These are phyloP conservation scores for Neodiprion pinetum DNA, from an alignment of 1,140 invertebrate genomes.

Conservation along the genomic window DNA sequence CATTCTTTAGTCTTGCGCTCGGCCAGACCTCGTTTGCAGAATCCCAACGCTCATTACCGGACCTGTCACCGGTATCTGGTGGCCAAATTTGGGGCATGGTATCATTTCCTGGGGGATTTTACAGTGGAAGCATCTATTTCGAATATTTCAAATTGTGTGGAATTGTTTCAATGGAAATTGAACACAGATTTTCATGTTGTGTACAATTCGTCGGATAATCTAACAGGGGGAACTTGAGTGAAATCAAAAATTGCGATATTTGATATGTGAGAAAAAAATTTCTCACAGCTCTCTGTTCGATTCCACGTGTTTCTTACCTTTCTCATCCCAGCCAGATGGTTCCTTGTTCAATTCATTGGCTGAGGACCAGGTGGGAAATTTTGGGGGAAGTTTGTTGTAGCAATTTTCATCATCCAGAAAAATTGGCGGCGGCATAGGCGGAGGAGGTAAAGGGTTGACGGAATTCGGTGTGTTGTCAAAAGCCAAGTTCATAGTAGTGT, in stretches of 20 bases:
- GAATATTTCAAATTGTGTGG: too few species aligned
- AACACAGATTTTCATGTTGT: too few species aligned
- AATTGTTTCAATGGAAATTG: too few species aligned
- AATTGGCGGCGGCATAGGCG: conserved; percentile 67
- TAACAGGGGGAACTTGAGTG: too few species aligned
- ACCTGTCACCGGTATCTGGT: conserved; percentile 38
- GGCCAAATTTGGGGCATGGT: conserved; percentile 52
- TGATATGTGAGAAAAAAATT: too few species aligned
- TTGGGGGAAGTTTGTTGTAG: conserved; percentile 61
- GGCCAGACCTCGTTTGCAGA: conserved; percentile 48
- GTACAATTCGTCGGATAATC: too few species aligned
- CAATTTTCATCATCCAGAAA: conserved; percentile 59
- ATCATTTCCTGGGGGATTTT: conserved; percentile 43
- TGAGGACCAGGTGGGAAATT: conserved; percentile 61
- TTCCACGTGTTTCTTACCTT: conserved; percentile 37
- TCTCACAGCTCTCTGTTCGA: too few species aligned
- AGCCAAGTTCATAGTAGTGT: conserved; percentile 41
- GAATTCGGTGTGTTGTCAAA: conserved; percentile 29
- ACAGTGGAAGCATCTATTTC: neutral
- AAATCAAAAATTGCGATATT: too few species aligned
- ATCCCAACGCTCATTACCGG: conserved; percentile 52
- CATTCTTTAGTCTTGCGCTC: conserved; percentile 41
- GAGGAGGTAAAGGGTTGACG: conserved; percentile 62
- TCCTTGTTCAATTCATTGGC: conserved; percentile 50
- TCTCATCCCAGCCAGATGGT: conserved; percentile 51